Conservation (phyloP, 2,797 vertebrate genomes). For the Tragopan temminckii region DNA sequence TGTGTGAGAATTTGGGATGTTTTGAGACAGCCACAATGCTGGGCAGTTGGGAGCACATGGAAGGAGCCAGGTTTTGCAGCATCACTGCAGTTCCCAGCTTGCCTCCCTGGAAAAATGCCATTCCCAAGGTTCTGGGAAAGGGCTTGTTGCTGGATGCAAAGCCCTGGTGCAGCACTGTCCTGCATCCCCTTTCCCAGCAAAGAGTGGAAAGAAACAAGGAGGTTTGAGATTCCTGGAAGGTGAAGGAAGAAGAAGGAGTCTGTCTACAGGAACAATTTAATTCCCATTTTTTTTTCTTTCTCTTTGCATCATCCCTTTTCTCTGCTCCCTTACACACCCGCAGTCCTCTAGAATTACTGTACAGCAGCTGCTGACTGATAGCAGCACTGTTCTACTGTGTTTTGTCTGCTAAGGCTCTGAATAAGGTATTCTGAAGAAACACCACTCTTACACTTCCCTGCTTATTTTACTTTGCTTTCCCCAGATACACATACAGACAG, state of each 20-base stretch:
- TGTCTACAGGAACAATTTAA: neutral
- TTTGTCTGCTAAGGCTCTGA: neutral
- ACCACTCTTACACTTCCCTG: neutral
- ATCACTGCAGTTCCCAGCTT: neutral
- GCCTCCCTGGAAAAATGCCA: neutral
- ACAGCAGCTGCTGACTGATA: conserved; percentile 38
- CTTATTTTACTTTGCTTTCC: conserved; percentile 63
- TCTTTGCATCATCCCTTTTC: neutral
- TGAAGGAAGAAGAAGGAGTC: neutral
- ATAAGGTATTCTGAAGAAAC: conserved; percentile 48
- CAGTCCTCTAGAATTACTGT: neutral
- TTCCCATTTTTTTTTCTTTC: neutral
- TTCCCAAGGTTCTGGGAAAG: neutral
- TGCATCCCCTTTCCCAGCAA: neutral
- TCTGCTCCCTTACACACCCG: neutral
- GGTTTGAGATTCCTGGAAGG: neutral
- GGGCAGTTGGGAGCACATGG: neutral
- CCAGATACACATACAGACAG: conserved; percentile 50
- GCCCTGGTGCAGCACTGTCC: neutral
- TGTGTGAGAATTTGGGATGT: fast-evolving
- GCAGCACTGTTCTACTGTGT: neutral
- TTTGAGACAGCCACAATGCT: fast-evolving
- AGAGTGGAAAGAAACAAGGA: neutral
- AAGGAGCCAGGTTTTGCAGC: neutral
- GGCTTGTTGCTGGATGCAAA: neutral